Base-by-base conservation (phyloP, 64 coral and sea anemone species). In the Stylophora pistillata region DNA sequence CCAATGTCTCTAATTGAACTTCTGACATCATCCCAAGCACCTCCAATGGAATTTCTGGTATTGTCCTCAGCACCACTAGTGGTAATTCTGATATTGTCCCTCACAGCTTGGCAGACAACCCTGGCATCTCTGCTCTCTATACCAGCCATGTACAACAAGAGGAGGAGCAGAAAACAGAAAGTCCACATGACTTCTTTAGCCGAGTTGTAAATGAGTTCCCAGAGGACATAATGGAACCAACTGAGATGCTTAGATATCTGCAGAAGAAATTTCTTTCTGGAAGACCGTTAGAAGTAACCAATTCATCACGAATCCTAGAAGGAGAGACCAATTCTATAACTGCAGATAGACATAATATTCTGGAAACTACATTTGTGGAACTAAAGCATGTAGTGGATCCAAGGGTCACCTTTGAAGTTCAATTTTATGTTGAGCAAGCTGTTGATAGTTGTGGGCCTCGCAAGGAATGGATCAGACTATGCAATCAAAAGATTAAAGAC, bases 361-460 rank as follows among this genome's bases (percentile, higher is more conserved):
- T 94, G 27, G 30, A 89, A 86, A 85, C 92, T 53, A 94, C 80
- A 56, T 94, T 94, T 89, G 80, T 78, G 54, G 92, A 94, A 72
- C 86, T 93, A 15, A 88, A 93, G 66, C 58, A 56, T 20, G 74
- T 76, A 60, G 10, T 34, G 23, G 74, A 94, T 54, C 59, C 71
- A 30, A 88, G 69, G 58, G 59, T 88, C 26, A 94, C 86, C 60
- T 94, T 94, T 85, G 71, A 85, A 70, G 92, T 94, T 18, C 29
- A 94, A n/a, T 94, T 94, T 94, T 85, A 82, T 75, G 85, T 85
- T 10, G 84, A 93, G 85, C 66, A 80, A 82, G 84, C 76, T 68
- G 34, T 74, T 34, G 85, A 88, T 58, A 88, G 34, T 88, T 85
- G 69, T 58, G 91, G 85, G 11, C 88, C 88, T 53, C n/a, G 77